phyloP scores from a whole-genome alignment of 2,113 vertebrate species.

The Lampris megalopsis region DNA sequence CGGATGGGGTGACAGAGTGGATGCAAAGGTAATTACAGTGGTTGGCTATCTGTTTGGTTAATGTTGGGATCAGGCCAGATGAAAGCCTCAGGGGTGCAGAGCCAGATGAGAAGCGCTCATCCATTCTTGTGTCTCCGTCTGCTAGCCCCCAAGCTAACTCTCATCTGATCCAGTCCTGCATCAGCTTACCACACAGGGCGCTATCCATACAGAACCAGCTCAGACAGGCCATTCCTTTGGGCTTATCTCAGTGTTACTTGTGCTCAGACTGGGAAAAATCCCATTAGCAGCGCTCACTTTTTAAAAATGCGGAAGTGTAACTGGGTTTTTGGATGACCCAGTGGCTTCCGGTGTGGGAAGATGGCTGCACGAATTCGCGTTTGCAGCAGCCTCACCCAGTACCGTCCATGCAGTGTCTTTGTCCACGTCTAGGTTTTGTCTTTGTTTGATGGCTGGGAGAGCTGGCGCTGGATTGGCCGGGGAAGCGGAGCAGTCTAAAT shows the following conservation, averaged over 20 bases:
- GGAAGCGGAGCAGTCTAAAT: too few species aligned
- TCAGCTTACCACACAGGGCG: conserved; percentile 39
- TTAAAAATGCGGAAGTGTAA: conserved; percentile 59
- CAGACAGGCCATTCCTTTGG: conserved; percentile 52
- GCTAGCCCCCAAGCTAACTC: conserved; percentile 59
- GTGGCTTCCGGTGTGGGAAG: conserved; percentile 17
- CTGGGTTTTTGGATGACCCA: conserved; percentile 44
- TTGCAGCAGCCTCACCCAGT: too few species aligned
- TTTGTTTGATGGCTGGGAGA: too few species aligned
- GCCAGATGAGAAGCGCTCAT: conserved; percentile 70
- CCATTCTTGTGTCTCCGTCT: conserved; percentile 69
- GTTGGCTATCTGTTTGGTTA: conserved; percentile 84
- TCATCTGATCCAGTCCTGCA: conserved; percentile 59
- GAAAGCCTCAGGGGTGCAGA: conserved; percentile 62
- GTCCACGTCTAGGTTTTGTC: too few species aligned
- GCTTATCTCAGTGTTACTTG: conserved; percentile 68
- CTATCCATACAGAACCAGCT: conserved; percentile 58
- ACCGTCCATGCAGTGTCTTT: too few species aligned
- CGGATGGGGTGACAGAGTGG: conserved; percentile 75
- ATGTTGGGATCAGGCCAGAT: conserved; percentile 75
- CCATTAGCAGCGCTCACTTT: conserved; percentile 56
- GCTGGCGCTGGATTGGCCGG: too few species aligned
- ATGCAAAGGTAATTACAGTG: conserved; percentile 87
- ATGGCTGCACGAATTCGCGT: too few species aligned
- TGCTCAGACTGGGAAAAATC: conserved; percentile 61